Evolutionary conservation across 2,888 invertebrate genomes (phyloP).

Genomic region (Athrips mouffetella): DNA sequence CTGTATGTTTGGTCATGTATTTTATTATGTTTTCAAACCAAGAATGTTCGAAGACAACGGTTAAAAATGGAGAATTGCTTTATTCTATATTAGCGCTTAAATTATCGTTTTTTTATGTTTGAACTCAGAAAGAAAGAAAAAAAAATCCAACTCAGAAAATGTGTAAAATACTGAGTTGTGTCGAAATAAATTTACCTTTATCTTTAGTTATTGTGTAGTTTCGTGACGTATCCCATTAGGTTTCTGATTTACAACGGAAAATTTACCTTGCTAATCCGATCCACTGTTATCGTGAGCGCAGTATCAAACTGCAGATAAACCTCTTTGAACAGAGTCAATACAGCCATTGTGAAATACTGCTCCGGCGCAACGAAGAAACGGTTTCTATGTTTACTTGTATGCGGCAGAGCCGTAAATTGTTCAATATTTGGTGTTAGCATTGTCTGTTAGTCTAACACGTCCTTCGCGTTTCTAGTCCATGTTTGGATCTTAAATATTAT

Average conservation of each 20-base stretch:
- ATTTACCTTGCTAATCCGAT: constrained; percentile 45
- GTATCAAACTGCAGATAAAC: constrained; percentile 38
- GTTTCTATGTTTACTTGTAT: constrained; percentile 42
- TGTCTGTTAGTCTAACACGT: constrained; percentile 1
- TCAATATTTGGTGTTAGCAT: constrained; percentile 7
- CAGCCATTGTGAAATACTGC: constrained; percentile 46
- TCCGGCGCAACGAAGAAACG: constrained; percentile 35
- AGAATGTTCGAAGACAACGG: too few species aligned
- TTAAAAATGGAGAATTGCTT: too few species aligned
- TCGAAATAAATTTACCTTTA: not conserved
- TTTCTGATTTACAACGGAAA: constrained; percentile 50
- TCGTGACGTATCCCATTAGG: not conserved
- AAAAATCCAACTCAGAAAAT: too few species aligned
- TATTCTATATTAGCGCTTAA: too few species aligned
- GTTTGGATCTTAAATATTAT: too few species aligned
- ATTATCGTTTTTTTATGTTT: too few species aligned
- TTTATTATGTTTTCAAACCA: not conserved
- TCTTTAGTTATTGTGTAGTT: not conserved
- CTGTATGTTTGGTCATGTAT: not conserved
- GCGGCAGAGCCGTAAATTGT: constrained; percentile 10
- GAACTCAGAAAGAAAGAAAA: too few species aligned
- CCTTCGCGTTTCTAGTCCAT: constrained; percentile 6
- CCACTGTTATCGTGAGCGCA: constrained; percentile 36
- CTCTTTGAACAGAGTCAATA: constrained; percentile 43
- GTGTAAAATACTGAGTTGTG: too few species aligned